Evolutionary conservation across 2,888 invertebrate genomes (phyloP).

Genomic region (Bhutanitis thaidina): DNA sequence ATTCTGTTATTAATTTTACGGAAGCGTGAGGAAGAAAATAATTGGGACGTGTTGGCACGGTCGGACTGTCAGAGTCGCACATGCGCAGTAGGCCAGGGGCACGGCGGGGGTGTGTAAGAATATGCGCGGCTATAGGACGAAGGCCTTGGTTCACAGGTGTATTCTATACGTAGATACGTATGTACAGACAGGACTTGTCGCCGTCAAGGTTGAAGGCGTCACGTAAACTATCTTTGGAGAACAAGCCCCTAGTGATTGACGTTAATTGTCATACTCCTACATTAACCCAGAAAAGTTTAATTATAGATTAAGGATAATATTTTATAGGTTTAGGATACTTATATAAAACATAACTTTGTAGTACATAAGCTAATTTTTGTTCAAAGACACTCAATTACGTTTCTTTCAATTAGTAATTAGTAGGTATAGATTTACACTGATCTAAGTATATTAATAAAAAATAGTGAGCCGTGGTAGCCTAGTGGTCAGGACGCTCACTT

Average conservation of each 20-base stretch:
- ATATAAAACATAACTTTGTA: too few species aligned
- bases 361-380: too few species aligned
- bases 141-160: constrained; percentile 44
- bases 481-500: too few species aligned
- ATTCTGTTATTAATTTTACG: constrained; percentile 23
- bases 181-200: constrained; percentile 24
- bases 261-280: too few species aligned
- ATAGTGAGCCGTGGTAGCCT: too few species aligned
- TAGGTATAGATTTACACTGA: too few species aligned
- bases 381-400: too few species aligned
- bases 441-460: too few species aligned
- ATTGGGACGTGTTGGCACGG: constrained; percentile 62
- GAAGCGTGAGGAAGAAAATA: constrained; percentile 39
- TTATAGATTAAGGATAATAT: too few species aligned
- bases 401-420: too few species aligned
- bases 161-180: constrained; percentile 25
- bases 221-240: constrained; percentile 37
- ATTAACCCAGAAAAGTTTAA: too few species aligned
- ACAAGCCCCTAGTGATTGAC: neutral
- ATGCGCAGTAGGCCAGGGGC: constrained; percentile 62
- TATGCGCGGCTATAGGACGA: constrained; percentile 62
- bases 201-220: constrained; percentile 62
- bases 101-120: constrained; percentile 60
- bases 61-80: constrained; percentile 58
- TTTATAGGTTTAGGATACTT: too few species aligned